phyloP scores from a whole-genome alignment of 2,888 invertebrate genomes.

The Athalia rosae region DNA sequence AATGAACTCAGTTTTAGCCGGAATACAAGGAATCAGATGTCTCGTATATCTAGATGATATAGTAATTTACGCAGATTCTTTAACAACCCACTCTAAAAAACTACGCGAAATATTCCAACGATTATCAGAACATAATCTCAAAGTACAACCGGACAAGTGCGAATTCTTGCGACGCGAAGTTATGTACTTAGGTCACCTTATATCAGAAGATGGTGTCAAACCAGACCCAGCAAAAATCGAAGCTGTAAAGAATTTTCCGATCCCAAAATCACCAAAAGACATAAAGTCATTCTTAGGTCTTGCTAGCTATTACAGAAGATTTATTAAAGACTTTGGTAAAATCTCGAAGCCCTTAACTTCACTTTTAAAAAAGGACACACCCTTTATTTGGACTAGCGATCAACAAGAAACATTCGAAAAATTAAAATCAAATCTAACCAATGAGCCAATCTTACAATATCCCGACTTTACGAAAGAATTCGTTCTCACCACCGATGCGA shows the following conservation, averaged over 20 bases:
- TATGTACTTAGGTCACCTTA: slow-evolving; percentile 58
- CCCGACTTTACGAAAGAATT: slow-evolving; percentile 61
- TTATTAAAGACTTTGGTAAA: slow-evolving; percentile 59
- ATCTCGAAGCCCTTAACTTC: slow-evolving; percentile 58
- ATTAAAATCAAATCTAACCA: slow-evolving; percentile 20
- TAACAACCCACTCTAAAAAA: slow-evolving; percentile 56
- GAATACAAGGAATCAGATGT: slow-evolving; percentile 57
- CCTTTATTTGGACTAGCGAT: slow-evolving; percentile 53
- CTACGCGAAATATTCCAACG: slow-evolving; percentile 56
- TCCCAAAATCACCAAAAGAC: slow-evolving; percentile 51
- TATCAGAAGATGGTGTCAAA: slow-evolving; percentile 56
- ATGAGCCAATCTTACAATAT: slow-evolving; percentile 53
- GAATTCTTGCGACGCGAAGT: slow-evolving; percentile 58
- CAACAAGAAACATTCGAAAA: slow-evolving; percentile 50
- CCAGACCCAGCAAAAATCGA: slow-evolving; percentile 55
- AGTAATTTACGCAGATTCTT: slow-evolving; percentile 57
- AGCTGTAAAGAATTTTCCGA: slow-evolving; percentile 53
- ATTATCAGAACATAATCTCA: slow-evolving; percentile 54
- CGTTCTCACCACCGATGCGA: slow-evolving; percentile 65
- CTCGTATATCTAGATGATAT: slow-evolving; percentile 69
- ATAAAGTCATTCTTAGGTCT: slow-evolving; percentile 62
- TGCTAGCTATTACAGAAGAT: slow-evolving; percentile 63
- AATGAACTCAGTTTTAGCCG: slow-evolving; percentile 61
- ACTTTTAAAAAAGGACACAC: slow-evolving; percentile 53
- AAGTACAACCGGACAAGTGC: slow-evolving; percentile 61